Conservation (phyloP, 1,140 invertebrate species). For the Mylabris phalerata region DNA sequence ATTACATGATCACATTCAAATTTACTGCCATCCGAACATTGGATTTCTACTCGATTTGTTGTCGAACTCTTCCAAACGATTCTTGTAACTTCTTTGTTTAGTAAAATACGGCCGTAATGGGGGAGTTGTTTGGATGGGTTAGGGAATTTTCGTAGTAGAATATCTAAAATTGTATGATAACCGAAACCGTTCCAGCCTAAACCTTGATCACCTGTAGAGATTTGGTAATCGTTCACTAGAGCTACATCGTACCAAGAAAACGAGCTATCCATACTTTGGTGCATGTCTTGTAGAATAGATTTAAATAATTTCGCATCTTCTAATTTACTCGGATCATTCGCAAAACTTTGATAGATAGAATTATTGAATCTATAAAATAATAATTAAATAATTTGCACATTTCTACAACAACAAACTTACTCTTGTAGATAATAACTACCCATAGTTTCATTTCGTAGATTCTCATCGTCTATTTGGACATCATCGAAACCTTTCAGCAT, state of each 20-base stretch:
- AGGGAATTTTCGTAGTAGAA: constrained; percentile 27
- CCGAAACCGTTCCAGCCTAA: constrained; percentile 32
- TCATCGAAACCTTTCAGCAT: too few species aligned
- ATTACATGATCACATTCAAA: constrained; percentile 58
- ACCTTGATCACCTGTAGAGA: constrained; percentile 7
- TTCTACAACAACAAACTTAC: background rate
- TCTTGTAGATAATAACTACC: constrained; percentile 9
- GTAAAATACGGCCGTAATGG: constrained; percentile 21
- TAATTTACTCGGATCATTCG: constrained; percentile 2
- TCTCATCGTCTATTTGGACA: too few species aligned
- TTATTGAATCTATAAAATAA: constrained; percentile 6
- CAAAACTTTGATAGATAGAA: constrained; percentile 5
- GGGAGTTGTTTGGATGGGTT: constrained; percentile 13
- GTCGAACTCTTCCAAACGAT: constrained; percentile 19
- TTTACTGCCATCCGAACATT: constrained; percentile 46
- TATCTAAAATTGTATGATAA: constrained; percentile 29
- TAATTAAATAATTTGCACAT: background rate
- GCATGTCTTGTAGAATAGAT: constrained; percentile 7
- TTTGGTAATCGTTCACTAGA: constrained; percentile 18
- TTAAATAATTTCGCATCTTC: constrained; percentile 7
- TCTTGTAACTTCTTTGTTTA: constrained; percentile 27
- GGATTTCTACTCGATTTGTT: constrained; percentile 9
- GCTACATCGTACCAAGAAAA: constrained; percentile 24
- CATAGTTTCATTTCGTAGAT: too few species aligned
- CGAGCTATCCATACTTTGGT: constrained; percentile 19